Percentiles rank a stretch among this genome's conserved stretches.
phyloP scores from a whole-genome alignment of 2,888 invertebrate genomes.

The Chalcosyrphus nemorum region DNA sequence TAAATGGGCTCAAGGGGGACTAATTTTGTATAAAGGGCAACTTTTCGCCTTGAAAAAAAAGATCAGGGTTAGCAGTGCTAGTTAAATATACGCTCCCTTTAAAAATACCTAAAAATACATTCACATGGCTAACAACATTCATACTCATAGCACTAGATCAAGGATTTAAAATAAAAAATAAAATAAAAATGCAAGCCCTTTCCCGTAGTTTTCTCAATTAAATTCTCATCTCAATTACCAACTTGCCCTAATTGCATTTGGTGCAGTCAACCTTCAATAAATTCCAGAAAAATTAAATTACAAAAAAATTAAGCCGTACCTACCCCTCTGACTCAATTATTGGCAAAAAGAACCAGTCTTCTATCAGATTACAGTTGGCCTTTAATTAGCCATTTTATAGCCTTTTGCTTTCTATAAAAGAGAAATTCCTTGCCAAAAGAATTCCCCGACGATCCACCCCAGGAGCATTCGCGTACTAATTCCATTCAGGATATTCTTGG shows the following conservation, averaged over 20 bases:
- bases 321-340: constrained; percentile 7
- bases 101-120: no score
- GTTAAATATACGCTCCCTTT: no score
- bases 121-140: no score
- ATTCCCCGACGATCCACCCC: not conserved
- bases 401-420: constrained; percentile 14
- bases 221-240: not conserved
- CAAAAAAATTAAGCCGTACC: not conserved
- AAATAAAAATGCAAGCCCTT: not conserved
- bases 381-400: constrained; percentile 61
- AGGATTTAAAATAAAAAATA: no score
- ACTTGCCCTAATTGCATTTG: not conserved
- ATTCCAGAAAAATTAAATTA: not conserved
- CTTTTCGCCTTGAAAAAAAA: no score
- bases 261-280: not conserved
- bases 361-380: constrained; percentile 22
- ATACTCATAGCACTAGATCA: no score
- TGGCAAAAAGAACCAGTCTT: constrained; percentile 2
- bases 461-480: not conserved
- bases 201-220: not conserved
- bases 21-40: no score
- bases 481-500: constrained; percentile 45
- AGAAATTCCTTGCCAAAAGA: constrained; percentile 24
- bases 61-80: no score
- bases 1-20: no score